Percentiles rank a stretch among this genome's conserved stretches.
Conservation (phyloP, 2,888 invertebrate species). For the Hedya salicella region DNA sequence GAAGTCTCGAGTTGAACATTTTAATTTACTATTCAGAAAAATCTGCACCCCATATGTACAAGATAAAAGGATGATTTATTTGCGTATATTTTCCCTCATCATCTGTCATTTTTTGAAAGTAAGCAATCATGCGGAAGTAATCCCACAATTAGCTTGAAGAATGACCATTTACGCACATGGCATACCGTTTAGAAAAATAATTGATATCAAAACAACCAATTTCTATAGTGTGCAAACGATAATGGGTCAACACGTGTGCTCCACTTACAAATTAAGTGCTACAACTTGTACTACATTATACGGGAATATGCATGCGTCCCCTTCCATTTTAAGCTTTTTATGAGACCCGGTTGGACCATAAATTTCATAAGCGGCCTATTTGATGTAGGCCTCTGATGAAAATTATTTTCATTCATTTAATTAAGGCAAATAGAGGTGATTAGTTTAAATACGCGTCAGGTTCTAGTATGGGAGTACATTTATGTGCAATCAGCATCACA, state of each 20-base stretch:
- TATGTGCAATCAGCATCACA: no score
- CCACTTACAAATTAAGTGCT: not conserved
- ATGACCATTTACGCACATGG: slow-evolving; percentile 14
- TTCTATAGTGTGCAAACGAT: not conserved
- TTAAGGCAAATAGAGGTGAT: not conserved
- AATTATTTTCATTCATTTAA: slow-evolving; percentile 15
- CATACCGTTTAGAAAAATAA: slow-evolving; percentile 11
- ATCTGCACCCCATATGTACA: no score
- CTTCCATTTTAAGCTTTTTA: slow-evolving; percentile 8
- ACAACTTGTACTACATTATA: not conserved
- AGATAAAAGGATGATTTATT: no score
- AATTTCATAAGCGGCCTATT: slow-evolving; percentile 22
- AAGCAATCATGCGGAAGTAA: not conserved
- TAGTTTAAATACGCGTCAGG: no score
- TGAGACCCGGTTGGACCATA: slow-evolving; percentile 1
- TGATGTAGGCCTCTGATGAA: not conserved
- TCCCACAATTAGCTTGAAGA: slow-evolving; percentile 16
- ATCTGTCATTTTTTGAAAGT: not conserved
- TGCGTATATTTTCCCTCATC: no score
- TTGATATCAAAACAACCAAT: slow-evolving; percentile 7
- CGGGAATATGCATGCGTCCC: not conserved
- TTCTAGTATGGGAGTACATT: no score
- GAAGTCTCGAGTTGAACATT: no score
- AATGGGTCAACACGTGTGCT: slow-evolving; percentile 33
- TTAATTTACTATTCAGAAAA: no score